Evolutionary conservation across 2,113 vertebrate species (phyloP).

Genomic region (Scortum barcoo): DNA sequence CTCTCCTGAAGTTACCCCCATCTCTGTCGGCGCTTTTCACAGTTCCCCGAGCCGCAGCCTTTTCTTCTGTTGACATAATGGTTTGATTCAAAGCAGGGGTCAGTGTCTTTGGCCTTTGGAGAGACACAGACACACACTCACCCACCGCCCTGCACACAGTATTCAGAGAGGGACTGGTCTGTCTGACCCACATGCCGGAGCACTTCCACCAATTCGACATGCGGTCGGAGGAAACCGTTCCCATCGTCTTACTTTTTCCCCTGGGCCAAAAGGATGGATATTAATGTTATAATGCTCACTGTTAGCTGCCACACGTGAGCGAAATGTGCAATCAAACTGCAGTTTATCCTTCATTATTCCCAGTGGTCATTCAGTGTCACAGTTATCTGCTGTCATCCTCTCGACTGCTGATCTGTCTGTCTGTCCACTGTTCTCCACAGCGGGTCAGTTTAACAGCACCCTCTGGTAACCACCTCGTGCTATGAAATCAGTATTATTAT

Average conservation of each 20-base stretch:
- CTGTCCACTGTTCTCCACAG: conserved; percentile 23
- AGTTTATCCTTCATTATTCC: conserved; percentile 34
- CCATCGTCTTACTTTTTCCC: neutral
- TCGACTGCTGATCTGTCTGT: neutral
- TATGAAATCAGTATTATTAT: too few species aligned
- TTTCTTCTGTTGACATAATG: conserved; percentile 8
- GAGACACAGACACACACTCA: neutral
- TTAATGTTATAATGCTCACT: neutral
- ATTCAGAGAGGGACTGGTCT: neutral
- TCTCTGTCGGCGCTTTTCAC: neutral
- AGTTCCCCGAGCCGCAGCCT: neutral
- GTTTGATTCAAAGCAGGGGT: conserved; percentile 16
- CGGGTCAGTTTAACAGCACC: neutral
- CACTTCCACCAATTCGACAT: conserved; percentile 18
- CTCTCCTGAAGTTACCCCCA: neutral
- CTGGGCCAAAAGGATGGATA: conserved; percentile 3
- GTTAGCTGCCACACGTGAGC: conserved; percentile 4
- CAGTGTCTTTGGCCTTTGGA: neutral
- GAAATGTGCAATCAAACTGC: conserved; percentile 40
- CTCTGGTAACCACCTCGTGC: neutral
- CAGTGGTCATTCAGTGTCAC: conserved; percentile 16
- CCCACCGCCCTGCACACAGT: neutral
- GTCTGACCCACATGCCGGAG: neutral
- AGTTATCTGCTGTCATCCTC: conserved; percentile 8
- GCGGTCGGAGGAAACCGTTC: neutral